Percentiles rank a stretch among this genome's conserved stretches.
Evolutionary conservation across 2,797 vertebrate genomes (phyloP).

Genomic region (Paguma larvata): DNA sequence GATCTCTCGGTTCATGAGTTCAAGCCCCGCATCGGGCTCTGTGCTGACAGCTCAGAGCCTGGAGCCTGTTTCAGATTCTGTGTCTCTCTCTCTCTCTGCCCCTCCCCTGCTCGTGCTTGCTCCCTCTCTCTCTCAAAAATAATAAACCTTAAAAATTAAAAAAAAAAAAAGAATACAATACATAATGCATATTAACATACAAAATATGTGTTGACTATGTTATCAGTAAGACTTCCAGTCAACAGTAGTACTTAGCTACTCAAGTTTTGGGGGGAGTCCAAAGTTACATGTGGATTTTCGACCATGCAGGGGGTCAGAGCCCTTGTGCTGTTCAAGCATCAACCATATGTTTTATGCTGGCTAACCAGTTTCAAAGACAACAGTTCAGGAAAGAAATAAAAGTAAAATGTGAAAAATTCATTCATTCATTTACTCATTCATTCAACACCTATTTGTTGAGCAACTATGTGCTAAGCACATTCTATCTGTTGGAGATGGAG

Average conservation of each 20-base stretch:
- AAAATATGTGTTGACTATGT: neutral
- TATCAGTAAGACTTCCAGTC: neutral
- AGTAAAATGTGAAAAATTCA: constrained; percentile 22
- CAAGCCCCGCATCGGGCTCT: too few species aligned
- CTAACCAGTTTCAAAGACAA: constrained; percentile 2
- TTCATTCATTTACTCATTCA: neutral
- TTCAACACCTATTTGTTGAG: constrained; percentile 18
- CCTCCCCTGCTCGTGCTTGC: too few species aligned
- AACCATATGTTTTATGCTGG: neutral
- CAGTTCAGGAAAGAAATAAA: constrained; percentile 34
- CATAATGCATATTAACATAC: neutral
- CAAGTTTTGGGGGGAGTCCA: neutral
- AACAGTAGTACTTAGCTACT: neutral
- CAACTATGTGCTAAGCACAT: neutral
- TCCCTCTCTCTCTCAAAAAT: too few species aligned
- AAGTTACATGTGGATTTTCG: neutral
- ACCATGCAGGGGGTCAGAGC: neutral
- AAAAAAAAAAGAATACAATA: neutral
- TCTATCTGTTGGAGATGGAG: neutral
- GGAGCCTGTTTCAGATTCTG: too few species aligned
- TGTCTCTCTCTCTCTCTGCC: too few species aligned
- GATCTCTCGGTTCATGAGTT: too few species aligned
- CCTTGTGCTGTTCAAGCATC: neutral
- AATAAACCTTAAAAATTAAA: too few species aligned
- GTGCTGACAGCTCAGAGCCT: too few species aligned